These are phyloP conservation scores for Enteromius anoplus DNA, from an alignment of 2,797 vertebrate genomes.

Conservation along the genomic window DNA sequence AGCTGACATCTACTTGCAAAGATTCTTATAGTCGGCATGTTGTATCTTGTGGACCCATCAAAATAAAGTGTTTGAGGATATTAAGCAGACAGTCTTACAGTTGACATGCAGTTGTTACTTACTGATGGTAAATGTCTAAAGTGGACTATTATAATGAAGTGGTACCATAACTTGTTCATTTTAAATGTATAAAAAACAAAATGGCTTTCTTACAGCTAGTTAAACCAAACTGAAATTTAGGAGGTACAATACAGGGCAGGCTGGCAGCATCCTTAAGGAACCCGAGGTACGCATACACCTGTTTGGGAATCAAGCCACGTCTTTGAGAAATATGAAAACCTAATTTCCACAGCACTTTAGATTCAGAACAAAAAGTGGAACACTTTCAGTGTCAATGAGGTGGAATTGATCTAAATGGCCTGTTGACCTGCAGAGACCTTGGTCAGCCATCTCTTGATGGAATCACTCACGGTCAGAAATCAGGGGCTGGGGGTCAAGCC, in stretches of 20 bases:
- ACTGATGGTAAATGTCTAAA: no score
- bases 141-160: no score
- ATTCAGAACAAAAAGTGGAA: conserved; percentile 2
- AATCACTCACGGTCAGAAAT: conserved; percentile 48
- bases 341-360: conserved; percentile 13
- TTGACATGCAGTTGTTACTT: no score
- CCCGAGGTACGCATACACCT: neutral
- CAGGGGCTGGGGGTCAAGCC: conserved; percentile 22
- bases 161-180: neutral
- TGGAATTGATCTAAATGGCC: conserved; percentile 46
- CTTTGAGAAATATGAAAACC: conserved; percentile 16
- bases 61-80: no score
- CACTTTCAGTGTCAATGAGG: conserved; percentile 10
- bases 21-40: no score
- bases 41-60: no score
- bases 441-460: conserved; percentile 41
- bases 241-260: neutral
- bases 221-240: neutral
- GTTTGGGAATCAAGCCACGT: neutral
- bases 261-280: neutral
- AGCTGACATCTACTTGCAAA: no score
- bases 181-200: neutral
- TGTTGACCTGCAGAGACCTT: conserved; percentile 24
- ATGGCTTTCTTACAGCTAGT: neutral
- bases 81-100: no score